A percentile compares a stretch with the other conserved stretches of the same genome.
Conservation (phyloP, 2,113 vertebrate genomes). For the Scopus umbretta region DNA sequence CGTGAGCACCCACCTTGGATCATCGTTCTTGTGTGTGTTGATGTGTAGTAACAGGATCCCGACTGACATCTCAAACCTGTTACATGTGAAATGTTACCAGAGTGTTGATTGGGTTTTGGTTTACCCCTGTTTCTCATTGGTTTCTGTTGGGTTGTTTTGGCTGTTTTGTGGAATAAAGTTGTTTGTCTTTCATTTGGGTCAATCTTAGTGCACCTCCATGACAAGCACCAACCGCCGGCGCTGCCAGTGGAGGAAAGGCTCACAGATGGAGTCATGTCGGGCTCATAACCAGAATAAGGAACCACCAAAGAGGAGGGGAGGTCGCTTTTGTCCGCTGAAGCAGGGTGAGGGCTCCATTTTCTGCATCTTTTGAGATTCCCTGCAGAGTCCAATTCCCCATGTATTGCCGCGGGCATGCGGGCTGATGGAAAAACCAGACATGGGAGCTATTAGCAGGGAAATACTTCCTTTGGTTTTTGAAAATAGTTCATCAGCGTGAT, state of each 20-base stretch:
- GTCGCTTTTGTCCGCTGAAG: background rate
- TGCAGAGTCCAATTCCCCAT: rapidly evolving
- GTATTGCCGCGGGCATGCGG: rapidly evolving
- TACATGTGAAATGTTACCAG: no score
- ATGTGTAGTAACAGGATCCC: no score
- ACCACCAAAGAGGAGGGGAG: background rate
- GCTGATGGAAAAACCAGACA: background rate
- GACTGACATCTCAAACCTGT: no score
- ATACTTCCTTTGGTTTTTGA: background rate
- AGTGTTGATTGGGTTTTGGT: no score
- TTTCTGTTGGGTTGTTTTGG: no score
- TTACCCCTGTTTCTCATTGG: no score
- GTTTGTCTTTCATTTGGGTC: no score
- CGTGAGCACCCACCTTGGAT: no score
- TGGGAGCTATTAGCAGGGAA: background rate
- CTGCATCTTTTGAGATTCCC: background rate
- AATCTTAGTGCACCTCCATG: no score
- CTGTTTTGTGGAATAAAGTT: no score
- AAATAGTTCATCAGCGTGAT: background rate
- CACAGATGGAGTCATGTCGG: rapidly evolving
- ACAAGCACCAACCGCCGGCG: rapidly evolving
- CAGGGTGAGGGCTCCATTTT: background rate
- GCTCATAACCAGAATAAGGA: background rate
- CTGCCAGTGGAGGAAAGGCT: rapidly evolving
- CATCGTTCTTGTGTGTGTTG: no score